These are phyloP conservation scores for Pungitius pungitius DNA, from an alignment of 2,113 vertebrate genomes.

Conservation along the genomic window DNA sequence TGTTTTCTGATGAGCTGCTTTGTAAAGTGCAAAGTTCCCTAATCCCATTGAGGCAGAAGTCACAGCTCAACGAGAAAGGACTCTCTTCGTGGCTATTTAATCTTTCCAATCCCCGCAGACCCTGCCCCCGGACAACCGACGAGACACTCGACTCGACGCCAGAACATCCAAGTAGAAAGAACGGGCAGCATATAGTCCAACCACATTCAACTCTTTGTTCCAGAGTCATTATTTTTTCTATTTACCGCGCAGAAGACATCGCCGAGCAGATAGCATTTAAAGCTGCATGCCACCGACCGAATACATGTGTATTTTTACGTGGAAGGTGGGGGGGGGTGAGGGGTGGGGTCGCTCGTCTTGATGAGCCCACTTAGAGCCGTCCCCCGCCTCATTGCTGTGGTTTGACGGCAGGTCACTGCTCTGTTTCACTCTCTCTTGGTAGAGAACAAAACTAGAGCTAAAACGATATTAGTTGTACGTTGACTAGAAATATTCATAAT, in stretches of 20 bases:
- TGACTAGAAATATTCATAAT: background rate
- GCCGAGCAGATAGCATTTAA: background rate
- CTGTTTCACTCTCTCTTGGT: background rate
- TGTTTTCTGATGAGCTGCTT: conserved; percentile 64
- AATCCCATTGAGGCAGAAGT: conserved; percentile 52
- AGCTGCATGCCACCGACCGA: background rate
- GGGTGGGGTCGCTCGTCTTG: background rate
- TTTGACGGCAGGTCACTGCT: background rate
- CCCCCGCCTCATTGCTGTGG: background rate
- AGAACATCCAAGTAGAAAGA: background rate
- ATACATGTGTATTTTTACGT: background rate
- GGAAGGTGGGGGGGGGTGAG: too few species aligned
- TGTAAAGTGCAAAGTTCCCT: conserved; percentile 66
- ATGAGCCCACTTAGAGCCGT: background rate
- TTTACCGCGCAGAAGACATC: too few species aligned
- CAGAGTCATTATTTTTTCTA: background rate
- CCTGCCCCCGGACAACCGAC: conserved; percentile 34
- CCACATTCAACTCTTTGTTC: background rate
- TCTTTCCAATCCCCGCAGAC: conserved; percentile 52
- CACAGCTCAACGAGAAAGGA: conserved; percentile 55
- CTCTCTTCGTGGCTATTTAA: conserved; percentile 58
- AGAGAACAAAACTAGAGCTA: background rate
- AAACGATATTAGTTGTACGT: background rate
- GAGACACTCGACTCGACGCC: conserved; percentile 13
- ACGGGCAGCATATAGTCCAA: background rate